Percentiles rank a stretch among this genome's conserved stretches.
These are phyloP conservation scores for Euplagia quadripunctaria DNA, from an alignment of 2,888 invertebrate species.

Conservation along the genomic window DNA sequence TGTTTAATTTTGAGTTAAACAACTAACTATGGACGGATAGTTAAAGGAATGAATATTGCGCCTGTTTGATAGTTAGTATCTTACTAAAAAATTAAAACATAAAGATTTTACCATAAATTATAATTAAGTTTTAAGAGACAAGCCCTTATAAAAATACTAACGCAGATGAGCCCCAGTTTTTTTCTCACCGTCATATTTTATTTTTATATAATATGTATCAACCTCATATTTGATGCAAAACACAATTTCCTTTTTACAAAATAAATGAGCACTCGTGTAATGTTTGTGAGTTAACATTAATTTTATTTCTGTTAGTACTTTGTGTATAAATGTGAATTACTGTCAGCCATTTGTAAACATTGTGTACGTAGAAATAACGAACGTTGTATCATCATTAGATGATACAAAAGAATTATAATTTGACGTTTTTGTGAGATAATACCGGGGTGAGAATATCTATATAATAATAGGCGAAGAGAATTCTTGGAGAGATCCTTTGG, in stretches of 20 bases:
- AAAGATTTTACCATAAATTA: not conserved
- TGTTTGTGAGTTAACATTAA: slow-evolving; percentile 14
- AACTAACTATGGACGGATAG: too few species aligned
- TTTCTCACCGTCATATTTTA: slow-evolving; percentile 2
- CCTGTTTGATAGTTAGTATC: too few species aligned
- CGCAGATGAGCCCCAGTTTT: not conserved
- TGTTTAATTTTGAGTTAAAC: too few species aligned
- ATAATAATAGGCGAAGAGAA: too few species aligned
- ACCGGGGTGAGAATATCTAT: not conserved
- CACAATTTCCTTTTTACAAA: slow-evolving; percentile 6
- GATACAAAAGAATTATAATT: not conserved
- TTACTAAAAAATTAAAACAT: too few species aligned
- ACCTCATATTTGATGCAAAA: slow-evolving; percentile 7
- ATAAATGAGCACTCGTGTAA: slow-evolving; percentile 11
- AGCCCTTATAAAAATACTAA: not conserved
- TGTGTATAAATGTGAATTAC: slow-evolving; percentile 30
- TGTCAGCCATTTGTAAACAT: slow-evolving; percentile 36
- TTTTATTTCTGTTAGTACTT: slow-evolving; percentile 30
- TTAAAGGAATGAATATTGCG: too few species aligned
- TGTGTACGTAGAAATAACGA: not conserved
- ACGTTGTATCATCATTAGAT: too few species aligned
- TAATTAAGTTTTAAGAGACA: not conserved
- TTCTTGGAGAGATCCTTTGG: too few species aligned
- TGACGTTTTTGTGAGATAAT: not conserved
- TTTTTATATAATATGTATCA: not conserved